Evolutionary conservation across 2,888 invertebrate genomes (phyloP).

Genomic region (Melieria picta): DNA sequence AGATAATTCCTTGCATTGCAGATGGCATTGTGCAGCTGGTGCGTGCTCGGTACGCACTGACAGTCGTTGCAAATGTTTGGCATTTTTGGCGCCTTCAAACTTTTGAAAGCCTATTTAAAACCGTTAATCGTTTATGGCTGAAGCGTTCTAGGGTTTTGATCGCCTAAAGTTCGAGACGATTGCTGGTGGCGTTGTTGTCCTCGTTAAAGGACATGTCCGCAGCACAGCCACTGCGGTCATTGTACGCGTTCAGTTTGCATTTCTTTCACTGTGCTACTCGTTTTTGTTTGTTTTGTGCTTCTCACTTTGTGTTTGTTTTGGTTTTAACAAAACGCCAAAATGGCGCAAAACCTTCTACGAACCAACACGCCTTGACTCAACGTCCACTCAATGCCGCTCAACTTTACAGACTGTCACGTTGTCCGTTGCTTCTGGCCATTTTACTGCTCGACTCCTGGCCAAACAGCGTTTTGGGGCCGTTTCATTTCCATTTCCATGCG

Average conservation of each 20-base stretch:
- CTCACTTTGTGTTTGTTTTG: slow-evolving; percentile 1
- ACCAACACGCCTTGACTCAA: neutral
- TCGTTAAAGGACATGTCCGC: neutral
- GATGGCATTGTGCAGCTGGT: slow-evolving; percentile 39
- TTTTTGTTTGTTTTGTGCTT: neutral
- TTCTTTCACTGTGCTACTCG: slow-evolving; percentile 2
- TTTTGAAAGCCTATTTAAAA: slow-evolving; percentile 5
- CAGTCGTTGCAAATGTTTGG: slow-evolving; percentile 21
- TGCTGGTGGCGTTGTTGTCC: neutral
- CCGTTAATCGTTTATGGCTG: neutral
- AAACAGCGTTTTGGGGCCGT: neutral
- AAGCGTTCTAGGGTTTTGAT: neutral
- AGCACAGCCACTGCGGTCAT: slow-evolving; percentile 27
- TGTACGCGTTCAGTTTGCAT: slow-evolving; percentile 25
- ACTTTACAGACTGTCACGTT: slow-evolving; percentile 39
- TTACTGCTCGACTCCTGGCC: slow-evolving; percentile 20
- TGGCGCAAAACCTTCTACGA: neutral
- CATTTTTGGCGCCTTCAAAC: slow-evolving; percentile 7
- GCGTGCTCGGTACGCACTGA: slow-evolving; percentile 4
- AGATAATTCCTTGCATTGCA: slow-evolving; percentile 45
- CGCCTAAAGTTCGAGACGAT: slow-evolving; percentile 1
- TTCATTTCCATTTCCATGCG: slow-evolving; percentile 6
- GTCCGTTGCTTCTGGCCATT: slow-evolving; percentile 35
- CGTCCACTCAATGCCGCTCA: slow-evolving; percentile 38
- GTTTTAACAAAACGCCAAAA: slow-evolving; percentile 13